Evolutionary conservation across 2,888 invertebrate species (phyloP), one percentile per base, ranked within the genome.

Genomic region (Anodontia alba): DNA sequence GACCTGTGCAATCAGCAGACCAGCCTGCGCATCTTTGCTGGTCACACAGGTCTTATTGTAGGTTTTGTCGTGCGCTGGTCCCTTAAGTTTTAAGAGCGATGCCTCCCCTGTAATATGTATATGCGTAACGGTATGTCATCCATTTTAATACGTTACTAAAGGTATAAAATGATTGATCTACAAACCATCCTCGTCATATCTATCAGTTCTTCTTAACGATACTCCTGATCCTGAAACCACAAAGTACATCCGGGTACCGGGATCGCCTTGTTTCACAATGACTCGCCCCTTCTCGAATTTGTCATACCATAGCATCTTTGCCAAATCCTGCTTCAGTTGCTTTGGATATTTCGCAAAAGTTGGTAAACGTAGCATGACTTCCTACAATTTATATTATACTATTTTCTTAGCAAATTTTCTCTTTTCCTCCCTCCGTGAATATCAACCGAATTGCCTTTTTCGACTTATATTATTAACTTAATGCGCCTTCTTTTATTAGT

Each of bases 211-310:
- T 69, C 81, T 87, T 72, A 84, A 62, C 26, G 83, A 81, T 2
- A 87, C 87, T 49, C 76, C 83, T 54, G 54, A 26, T 0, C 92
- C 92, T 26, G 88, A 87, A 46, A 91, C 84, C 31, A 92, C 87
- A 76, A 91, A 91, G 76, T 92, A 92, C 88, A 91, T 90, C 33
- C 89, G 81, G 36, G 75, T 49, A 0, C 91, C 92, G 12, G 86
- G 79, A 57, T 91, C 89, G 0, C 90, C 92, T 76, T 92, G 91
- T 31, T 87, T 86, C 26, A 91, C 84, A 26, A 92, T 87, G n/a
- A 91, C 87, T 0, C 91, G 83, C 8, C 90, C 90, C 36, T 89
- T 80, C 57, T 88, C 83, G 70, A 89, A 87, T 8, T 42, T 67
- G 62, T 91, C 92, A 66, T 91, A 92, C 80, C 86, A 83, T 71